Evolutionary conservation across 2,888 invertebrate genomes (phyloP), one percentile per base, ranked within the genome.

Genomic region (Lycophotia porphyrea): DNA sequence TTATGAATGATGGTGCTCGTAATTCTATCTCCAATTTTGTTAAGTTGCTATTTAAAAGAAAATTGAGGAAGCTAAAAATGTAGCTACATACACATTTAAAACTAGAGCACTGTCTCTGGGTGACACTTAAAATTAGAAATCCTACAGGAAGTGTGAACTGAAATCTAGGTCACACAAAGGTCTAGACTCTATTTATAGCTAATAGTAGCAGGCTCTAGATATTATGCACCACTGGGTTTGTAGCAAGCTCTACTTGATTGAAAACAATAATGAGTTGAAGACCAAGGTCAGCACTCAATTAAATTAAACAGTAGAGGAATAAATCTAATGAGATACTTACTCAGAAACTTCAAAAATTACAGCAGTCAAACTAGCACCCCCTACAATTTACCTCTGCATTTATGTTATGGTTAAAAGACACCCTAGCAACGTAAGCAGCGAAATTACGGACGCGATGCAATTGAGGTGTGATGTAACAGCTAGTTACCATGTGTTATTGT

Each of bases 401-500:
- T 82, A 88, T 93, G 92, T 93, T 93, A 93, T 93, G 93, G 90
- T 87, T 88, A 85, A 85, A 81, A 87, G 79, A 90, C 88, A 89
- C 92, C 93, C 87, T 93, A 93, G 93, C 93, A 94, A 94, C 94
- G 91, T 91, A 90, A 88, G 90, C 90, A 92, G 88, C 86, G 84
- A 88, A 90, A 91, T 89, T 91, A 81, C 84, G 49, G 78, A 80
- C 77, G 79, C 85, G 86, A 90, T 92, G 92, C 91, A 91, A 90
- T 91, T 87, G 86, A 89, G 89, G 88, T 92, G 91, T 96, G 96
- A 96, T 96, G 95, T 96, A 96, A 95, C 93, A 92, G 89, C 90
- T 90, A 91, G 92, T 92, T 91, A 92, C 92, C 95, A 95, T 94
- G 95, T 95, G 95, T 95, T 95, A 93, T 95, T 95, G 95, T 95